Conservation (phyloP, 1,140 invertebrate species). For the Popillia japonica region DNA sequence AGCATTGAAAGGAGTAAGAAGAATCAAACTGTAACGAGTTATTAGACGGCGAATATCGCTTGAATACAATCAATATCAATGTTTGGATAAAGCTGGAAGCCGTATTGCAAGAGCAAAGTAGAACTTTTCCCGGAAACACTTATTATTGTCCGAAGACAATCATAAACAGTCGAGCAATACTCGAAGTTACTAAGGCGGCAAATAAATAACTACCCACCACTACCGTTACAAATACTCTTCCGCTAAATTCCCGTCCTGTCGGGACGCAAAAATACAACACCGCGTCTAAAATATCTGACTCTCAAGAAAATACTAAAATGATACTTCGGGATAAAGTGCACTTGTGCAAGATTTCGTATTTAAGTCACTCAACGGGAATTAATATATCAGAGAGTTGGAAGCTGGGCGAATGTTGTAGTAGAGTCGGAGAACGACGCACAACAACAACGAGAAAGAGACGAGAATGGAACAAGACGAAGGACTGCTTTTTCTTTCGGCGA, state of each 20-base stretch:
- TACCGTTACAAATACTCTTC: neutral
- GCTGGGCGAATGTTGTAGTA: neutral
- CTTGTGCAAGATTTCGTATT: neutral
- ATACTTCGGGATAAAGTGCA: neutral
- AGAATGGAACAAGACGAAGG: neutral
- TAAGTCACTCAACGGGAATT: neutral
- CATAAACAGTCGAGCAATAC: neutral
- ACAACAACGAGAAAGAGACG: neutral
- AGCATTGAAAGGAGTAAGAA: too few relatives aligned
- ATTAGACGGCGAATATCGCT: too few relatives aligned
- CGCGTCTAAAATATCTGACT: neutral
- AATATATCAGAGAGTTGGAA: neutral
- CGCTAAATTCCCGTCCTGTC: neutral
- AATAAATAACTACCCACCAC: neutral
- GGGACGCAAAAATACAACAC: neutral
- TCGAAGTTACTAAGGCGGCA: neutral
- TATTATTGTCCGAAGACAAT: neutral
- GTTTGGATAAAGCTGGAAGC: too few relatives aligned
- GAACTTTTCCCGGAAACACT: neutral
- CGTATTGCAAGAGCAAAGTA: too few relatives aligned
- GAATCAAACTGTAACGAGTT: too few relatives aligned
- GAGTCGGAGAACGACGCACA: neutral
- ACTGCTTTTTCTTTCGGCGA: neutral
- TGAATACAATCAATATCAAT: too few relatives aligned
- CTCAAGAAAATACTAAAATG: constrained; percentile 6